A percentile compares a stretch with the other conserved stretches of the same genome.
Conservation (phyloP, 1,140 invertebrate genomes). For the Macrosteles quadrilineatus region DNA sequence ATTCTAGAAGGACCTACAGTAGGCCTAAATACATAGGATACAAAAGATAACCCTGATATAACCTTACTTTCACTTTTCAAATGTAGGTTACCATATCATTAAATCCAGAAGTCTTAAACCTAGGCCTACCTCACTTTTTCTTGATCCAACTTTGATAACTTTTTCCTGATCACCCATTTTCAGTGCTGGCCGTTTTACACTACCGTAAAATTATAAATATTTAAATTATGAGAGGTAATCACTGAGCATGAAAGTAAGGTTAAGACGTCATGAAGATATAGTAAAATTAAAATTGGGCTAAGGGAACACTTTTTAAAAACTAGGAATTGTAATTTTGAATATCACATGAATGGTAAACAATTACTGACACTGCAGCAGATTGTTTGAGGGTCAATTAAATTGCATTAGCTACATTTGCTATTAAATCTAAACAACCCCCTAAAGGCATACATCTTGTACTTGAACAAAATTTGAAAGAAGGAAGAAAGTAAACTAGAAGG, state of each 20-base stretch:
- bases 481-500: too few species aligned
- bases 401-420: background rate
- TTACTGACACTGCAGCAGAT: conserved; percentile 24
- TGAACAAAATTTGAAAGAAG: too few species aligned
- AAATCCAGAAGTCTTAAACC: background rate
- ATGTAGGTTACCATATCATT: background rate
- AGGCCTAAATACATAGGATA: too few species aligned
- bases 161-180: conserved; percentile 26
- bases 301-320: too few species aligned
- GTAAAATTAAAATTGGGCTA: background rate
- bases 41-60: background rate
- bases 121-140: conserved; percentile 64
- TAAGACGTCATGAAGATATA: background rate
- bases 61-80: conserved; percentile 1
- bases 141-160: conserved; percentile 56
- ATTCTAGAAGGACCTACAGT: background rate
- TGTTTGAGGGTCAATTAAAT: background rate
- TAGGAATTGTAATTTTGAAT: too few species aligned
- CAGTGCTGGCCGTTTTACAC: background rate
- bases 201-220: background rate
- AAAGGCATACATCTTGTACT: too few species aligned
- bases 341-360: background rate
- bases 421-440: background rate
- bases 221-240: background rate
- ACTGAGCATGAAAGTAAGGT: background rate